phyloP scores from a whole-genome alignment of 2,888 invertebrate species.

The Drosophila affinis region DNA sequence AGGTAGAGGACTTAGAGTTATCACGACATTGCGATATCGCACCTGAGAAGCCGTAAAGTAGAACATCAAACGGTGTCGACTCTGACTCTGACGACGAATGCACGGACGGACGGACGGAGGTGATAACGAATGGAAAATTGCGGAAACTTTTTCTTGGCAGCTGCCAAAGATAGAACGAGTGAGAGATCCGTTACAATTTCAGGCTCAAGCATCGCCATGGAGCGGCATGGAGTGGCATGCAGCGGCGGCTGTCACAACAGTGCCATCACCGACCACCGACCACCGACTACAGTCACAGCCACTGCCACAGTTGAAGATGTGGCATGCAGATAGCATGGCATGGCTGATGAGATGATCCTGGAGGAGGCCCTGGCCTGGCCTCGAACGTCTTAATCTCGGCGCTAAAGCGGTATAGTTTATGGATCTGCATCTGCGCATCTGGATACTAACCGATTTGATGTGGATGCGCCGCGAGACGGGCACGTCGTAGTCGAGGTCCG shows the following conservation, averaged over 20 bases:
- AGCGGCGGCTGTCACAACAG: conserved; percentile 62
- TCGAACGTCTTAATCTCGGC: conserved; percentile 66
- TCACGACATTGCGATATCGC: conserved; percentile 52
- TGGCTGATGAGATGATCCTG: conserved; percentile 1
- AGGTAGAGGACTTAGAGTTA: conserved; percentile 9
- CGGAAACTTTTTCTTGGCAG: conserved; percentile 62
- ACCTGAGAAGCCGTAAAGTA: conserved; percentile 57
- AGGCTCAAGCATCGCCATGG: conserved; percentile 38
- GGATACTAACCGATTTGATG: conserved; percentile 78
- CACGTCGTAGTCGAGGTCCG: conserved; percentile 81
- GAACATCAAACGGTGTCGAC: conserved; percentile 59
- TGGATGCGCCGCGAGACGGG: conserved; percentile 80
- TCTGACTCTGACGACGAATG: background rate
- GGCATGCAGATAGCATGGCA: background rate
- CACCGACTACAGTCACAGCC: background rate
- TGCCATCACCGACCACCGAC: conserved; percentile 9
- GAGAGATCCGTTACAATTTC: conserved; percentile 32
- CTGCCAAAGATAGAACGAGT: conserved; percentile 20
- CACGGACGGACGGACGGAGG: conserved; percentile 21
- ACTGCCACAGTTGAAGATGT: conserved; percentile 2
- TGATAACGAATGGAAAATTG: conserved; percentile 74
- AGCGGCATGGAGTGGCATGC: background rate
- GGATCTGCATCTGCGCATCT: conserved; percentile 18
- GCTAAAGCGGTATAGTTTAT: conserved; percentile 61
- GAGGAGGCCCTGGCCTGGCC: background rate